phyloP scores from a whole-genome alignment of 2,888 invertebrate species.

The Lysandra bellargus region DNA sequence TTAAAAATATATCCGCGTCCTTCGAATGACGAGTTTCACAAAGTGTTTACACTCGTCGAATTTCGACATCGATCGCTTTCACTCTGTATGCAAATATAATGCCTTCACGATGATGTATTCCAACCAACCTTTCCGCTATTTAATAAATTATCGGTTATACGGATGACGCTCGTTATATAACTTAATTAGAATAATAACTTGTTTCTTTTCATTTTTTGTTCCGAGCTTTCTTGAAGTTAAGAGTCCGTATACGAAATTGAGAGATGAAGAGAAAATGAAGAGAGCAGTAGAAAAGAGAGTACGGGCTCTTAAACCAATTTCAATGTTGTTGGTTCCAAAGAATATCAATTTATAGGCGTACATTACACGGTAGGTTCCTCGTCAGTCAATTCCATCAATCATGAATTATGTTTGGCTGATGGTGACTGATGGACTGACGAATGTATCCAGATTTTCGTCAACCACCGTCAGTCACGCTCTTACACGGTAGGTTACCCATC shows the following conservation, averaged over 20 bases:
- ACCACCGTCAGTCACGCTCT: too few relatives aligned
- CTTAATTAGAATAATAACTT: not conserved
- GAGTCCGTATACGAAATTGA: too few relatives aligned
- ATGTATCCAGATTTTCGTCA: too few relatives aligned
- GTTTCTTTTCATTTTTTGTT: conserved; percentile 1
- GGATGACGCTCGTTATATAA: conserved; percentile 7
- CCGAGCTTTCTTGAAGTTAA: not conserved
- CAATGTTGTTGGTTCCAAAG: not conserved
- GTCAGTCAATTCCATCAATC: too few relatives aligned
- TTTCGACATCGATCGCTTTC: conserved; percentile 32
- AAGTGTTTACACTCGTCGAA: conserved; percentile 16
- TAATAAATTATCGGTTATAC: conserved; percentile 11
- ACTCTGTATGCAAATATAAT: conserved; percentile 27
- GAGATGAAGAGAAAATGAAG: too few relatives aligned
- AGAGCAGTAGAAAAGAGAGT: too few relatives aligned
- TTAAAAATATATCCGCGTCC: not conserved
- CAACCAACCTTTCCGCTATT: conserved; percentile 12
- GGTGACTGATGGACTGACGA: too few relatives aligned
- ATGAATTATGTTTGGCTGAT: too few relatives aligned
- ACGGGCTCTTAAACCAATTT: too few relatives aligned
- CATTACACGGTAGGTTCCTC: too few relatives aligned
- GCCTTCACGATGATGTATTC: conserved; percentile 10
- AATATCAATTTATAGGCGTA: not conserved
- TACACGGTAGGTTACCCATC: too few relatives aligned
- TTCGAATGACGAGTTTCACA: conserved; percentile 2